Evolutionary conservation across 2,113 vertebrate species (phyloP).

Genomic region (Macrotus californicus): DNA sequence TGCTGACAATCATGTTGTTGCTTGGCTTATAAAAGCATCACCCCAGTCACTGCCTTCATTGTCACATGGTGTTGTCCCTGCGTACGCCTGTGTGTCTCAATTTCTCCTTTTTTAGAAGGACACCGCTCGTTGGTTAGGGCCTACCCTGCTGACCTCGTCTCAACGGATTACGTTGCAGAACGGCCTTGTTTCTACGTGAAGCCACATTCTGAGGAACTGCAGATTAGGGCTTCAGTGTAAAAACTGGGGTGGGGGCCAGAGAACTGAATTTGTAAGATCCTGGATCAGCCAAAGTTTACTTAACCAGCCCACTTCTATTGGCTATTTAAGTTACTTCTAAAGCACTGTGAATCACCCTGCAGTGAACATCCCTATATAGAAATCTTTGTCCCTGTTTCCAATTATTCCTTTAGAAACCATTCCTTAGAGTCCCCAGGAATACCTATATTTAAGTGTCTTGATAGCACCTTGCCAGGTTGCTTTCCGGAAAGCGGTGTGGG

Average conservation of each 20-base stretch:
- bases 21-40: not conserved
- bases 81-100: accelerated
- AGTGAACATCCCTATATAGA: not conserved
- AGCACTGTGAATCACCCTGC: accelerated
- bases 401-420: not conserved
- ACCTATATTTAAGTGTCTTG: not conserved
- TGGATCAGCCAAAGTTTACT: not conserved
- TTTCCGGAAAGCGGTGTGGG: not conserved
- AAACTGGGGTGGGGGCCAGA: not conserved
- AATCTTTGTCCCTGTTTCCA: not conserved
- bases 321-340: not conserved
- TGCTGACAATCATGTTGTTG: not conserved
- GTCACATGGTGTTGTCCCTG: not conserved
- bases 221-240: not conserved
- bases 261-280: not conserved
- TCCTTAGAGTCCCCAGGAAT: not conserved
- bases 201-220: not conserved
- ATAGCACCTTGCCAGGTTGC: not conserved
- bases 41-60: not conserved
- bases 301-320: not conserved
- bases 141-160: not conserved
- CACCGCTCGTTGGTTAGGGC: not conserved
- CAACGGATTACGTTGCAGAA: not conserved
- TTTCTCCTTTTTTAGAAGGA: not conserved
- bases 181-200: not conserved